Conservation (phyloP, 92 coral and sea anemone species). For the Anthopleura xanthogrammica region DNA sequence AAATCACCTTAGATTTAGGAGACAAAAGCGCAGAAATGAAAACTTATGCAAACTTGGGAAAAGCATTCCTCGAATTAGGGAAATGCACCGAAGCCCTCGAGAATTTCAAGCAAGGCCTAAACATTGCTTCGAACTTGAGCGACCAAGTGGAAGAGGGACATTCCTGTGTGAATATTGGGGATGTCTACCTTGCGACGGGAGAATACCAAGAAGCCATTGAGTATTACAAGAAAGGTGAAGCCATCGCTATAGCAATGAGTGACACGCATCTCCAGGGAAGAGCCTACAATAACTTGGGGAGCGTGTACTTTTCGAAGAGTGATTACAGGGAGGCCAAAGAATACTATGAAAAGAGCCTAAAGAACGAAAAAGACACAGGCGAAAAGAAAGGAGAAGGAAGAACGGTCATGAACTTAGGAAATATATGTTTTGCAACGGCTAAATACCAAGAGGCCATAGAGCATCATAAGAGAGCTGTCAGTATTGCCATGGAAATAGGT, state of each 20-base stretch:
- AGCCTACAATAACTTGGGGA: not conserved
- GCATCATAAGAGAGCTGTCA: not conserved
- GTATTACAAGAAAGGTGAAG: not conserved
- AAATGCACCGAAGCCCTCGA: not conserved
- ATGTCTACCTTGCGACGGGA: not conserved
- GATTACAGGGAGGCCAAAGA: not conserved
- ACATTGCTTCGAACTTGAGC: not conserved
- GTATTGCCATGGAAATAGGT: not conserved
- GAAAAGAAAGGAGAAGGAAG: not conserved
- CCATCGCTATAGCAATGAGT: not conserved
- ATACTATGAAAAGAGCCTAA: not conserved
- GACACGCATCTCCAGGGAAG: not conserved
- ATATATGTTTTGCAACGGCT: not conserved
- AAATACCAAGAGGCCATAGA: not conserved
- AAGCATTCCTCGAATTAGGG: not conserved
- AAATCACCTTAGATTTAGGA: not conserved
- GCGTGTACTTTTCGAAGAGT: not conserved
- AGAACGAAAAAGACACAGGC: not conserved
- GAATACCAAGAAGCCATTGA: not conserved
- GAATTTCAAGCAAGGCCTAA: not conserved
- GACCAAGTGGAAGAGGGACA: not conserved
- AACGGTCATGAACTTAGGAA: not conserved
- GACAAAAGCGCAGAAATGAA: not conserved
- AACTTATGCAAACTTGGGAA: not conserved
- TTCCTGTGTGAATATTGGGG: not conserved